Evolutionary conservation across 2,888 invertebrate species (phyloP), one percentile per base, ranked within the genome.

Genomic region (Epsilonema sp.): DNA sequence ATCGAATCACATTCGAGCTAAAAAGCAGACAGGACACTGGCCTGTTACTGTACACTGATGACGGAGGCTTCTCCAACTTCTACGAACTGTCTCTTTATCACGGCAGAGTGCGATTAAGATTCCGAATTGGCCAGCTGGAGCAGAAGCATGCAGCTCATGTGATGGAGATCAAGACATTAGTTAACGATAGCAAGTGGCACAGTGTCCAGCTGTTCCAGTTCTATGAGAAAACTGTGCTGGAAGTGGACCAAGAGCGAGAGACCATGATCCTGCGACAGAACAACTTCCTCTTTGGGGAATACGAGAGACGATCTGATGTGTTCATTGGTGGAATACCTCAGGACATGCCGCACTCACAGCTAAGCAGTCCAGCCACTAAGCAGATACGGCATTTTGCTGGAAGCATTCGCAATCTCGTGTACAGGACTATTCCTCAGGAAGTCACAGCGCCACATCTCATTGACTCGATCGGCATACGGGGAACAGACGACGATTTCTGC

Each of bases 21-120:
- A 83, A 82, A 71, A 89, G 89, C 26, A 79, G 81, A 57, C 80
- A 82, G 65, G 81, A 81, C 0, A 84, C 86, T 67, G 89, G 87
- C 21, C 70, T 92, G 53, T 72, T 94, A 42, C 71, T 92, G 57
- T 92, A 92, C 66, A 86, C 89, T 8, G 90, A 92, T 65, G 90
- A 92, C 65, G 87, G 86, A 2, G 89, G 87, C 16, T 82, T 81
- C 37, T 84, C 84, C 65, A 90, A 92, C 70, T 94, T 90, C 71
- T 85, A 90, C 68, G 87, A 90, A 70, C 71, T 92, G 58, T 89
- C 89, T 66, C 72, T 94, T 42, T 84, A 89, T 45, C 85, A 86
- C 62, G 87, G 90, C 26, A 81, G 81, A 22, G 70, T 89, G 46
- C 73, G 89, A 52, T 68, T 92, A 62, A 74, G 87, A 56, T 87